A percentile compares a stretch with the other conserved stretches of the same genome.
Evolutionary conservation across 2,113 vertebrate genomes (phyloP).

Genomic region (Cettia cetti): DNA sequence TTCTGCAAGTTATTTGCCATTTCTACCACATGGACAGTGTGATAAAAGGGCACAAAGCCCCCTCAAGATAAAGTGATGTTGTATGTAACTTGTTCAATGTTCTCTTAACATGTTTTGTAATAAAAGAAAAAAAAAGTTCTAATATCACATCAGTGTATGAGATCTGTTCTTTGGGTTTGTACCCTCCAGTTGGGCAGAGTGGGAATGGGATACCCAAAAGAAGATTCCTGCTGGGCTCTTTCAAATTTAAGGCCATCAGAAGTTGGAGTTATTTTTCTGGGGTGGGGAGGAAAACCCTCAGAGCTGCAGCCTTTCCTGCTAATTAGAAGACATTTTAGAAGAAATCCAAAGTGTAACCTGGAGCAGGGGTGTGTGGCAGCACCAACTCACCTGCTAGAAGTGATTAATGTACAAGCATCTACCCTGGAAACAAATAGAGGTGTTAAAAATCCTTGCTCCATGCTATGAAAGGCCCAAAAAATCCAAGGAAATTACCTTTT

Average conservation of each 20-base stretch:
- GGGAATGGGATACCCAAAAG: background rate
- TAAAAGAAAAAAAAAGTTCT: conserved; percentile 53
- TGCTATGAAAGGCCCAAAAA: background rate
- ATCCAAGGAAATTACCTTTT: background rate
- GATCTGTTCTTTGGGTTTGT: background rate
- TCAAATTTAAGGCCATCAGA: background rate
- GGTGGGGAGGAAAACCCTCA: background rate
- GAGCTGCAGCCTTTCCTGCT: background rate
- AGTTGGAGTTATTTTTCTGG: background rate
- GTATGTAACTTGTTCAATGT: conserved; percentile 67
- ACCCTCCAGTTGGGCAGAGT: background rate
- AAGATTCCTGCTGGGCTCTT: background rate
- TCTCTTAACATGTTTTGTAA: conserved; percentile 69
- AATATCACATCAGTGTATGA: conserved; percentile 8
- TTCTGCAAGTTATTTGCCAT: conserved; percentile 59
- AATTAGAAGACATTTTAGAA: background rate
- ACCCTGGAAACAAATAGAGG: background rate
- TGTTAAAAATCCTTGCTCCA: background rate
- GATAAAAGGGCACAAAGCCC: conserved; percentile 40
- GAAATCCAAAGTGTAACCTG: background rate
- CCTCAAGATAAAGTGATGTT: conserved; percentile 38
- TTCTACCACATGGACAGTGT: conserved; percentile 53
- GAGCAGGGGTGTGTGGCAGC: background rate
- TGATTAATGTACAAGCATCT: background rate
- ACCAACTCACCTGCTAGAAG: background rate